Evolutionary conservation across 2,797 vertebrate species (phyloP).

Genomic region (Clarias laeviceps): DNA sequence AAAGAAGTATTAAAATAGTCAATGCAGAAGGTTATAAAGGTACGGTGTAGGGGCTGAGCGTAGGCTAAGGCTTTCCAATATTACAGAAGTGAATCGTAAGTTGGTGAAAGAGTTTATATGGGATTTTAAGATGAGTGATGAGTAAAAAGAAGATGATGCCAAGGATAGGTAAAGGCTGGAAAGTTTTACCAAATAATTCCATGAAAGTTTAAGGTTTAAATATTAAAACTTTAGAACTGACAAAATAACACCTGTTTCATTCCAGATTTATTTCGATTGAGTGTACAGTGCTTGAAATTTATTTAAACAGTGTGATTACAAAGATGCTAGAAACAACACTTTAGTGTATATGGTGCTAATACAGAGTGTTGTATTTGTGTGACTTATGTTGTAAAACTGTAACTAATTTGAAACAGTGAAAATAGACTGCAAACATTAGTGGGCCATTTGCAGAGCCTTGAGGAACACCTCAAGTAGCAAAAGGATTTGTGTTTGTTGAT

Average conservation of each 20-base stretch:
- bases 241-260: background rate
- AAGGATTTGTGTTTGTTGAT: background rate
- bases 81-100: background rate
- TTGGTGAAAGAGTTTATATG: background rate
- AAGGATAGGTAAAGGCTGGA: background rate
- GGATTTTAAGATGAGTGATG: background rate
- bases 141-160: background rate
- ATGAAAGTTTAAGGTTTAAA: background rate
- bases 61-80: background rate
- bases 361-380: background rate
- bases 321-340: background rate
- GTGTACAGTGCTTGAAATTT: background rate
- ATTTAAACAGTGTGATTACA: background rate
- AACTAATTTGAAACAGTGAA: background rate
- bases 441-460: background rate
- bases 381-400: background rate
- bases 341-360: background rate
- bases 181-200: background rate
- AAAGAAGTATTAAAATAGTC: background rate
- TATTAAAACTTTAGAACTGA: background rate
- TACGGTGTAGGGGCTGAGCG: background rate
- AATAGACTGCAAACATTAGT: background rate
- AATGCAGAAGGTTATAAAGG: background rate
- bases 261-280: background rate
- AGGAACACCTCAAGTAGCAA: background rate